phyloP scores from a whole-genome alignment of 1,140 invertebrate genomes.

The Drosophila kikkawai region DNA sequence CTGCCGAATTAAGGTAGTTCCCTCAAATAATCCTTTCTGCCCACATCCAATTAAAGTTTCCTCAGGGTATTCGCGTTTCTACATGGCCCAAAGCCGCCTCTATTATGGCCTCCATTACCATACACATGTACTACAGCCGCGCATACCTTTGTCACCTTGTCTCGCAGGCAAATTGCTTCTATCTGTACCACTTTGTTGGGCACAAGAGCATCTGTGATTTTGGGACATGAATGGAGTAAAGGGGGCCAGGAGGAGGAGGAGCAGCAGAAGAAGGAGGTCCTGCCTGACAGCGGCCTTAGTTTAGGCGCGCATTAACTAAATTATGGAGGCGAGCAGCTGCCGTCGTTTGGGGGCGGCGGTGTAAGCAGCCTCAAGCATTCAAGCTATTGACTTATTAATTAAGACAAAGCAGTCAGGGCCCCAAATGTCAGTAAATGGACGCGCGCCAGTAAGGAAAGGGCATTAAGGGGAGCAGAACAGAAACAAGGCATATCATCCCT shows the following conservation, averaged over 20 bases:
- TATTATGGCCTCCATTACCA: constrained; percentile 35
- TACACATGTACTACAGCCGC: constrained; percentile 12
- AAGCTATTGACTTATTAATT: constrained; percentile 78
- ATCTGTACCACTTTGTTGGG: constrained; percentile 43
- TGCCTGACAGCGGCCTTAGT: constrained; percentile 22
- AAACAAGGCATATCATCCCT: constrained; percentile 55
- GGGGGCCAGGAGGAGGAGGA: background rate
- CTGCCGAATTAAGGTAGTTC: background rate
- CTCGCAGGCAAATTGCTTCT: constrained; percentile 56
- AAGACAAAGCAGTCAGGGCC: constrained; percentile 55
- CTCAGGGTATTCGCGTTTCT: constrained; percentile 11
- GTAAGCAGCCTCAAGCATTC: constrained; percentile 44
- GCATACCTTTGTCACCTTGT: constrained; percentile 48
- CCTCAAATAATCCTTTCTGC: constrained; percentile 3
- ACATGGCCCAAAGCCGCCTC: background rate
- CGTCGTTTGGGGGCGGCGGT: constrained; percentile 9
- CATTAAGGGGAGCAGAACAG: background rate
- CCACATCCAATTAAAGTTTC: constrained; percentile 10
- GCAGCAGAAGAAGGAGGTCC: background rate
- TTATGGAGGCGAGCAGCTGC: constrained; percentile 47
- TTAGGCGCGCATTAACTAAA: constrained; percentile 48
- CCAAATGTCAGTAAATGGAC: constrained; percentile 19
- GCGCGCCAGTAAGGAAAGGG: background rate
- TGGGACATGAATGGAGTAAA: background rate
- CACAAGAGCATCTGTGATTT: constrained; percentile 35